Conservation (phyloP, 2,888 invertebrate species). For the Tyria jacobaeae region DNA sequence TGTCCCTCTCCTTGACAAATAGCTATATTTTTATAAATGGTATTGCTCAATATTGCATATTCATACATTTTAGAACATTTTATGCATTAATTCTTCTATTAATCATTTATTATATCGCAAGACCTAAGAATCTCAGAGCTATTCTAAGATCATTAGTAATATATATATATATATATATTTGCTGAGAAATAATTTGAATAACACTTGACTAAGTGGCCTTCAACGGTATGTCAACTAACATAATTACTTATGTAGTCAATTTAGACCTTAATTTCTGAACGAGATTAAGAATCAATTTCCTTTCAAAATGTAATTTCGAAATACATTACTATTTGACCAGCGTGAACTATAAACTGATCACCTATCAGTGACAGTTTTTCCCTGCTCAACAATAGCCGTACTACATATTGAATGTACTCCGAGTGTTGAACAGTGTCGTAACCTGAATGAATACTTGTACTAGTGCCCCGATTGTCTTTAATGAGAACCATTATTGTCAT, state of each 20-base stretch:
- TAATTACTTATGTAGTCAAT: background rate
- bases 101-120: background rate
- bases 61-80: background rate
- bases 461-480: conserved; percentile 44
- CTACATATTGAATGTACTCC: conserved; percentile 45
- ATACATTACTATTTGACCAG: conserved; percentile 7
- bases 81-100: background rate
- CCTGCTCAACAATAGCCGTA: conserved; percentile 52
- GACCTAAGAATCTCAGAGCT: background rate
- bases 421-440: conserved; percentile 55
- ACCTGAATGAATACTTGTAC: conserved; percentile 40
- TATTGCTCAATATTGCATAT: background rate
- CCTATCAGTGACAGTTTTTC: conserved; percentile 49
- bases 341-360: conserved; percentile 30
- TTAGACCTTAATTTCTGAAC: background rate
- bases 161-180: too few species aligned
- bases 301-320: background rate
- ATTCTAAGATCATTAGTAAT: background rate
- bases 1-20: background rate
- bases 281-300: conserved; percentile 1
- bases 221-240: too few species aligned
- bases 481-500: conserved; percentile 22
- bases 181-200: too few species aligned
- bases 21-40: background rate
- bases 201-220: too few species aligned